Evolutionary conservation across 2,113 vertebrate genomes (phyloP).

Genomic region (Chloropsis cyanopogon): DNA sequence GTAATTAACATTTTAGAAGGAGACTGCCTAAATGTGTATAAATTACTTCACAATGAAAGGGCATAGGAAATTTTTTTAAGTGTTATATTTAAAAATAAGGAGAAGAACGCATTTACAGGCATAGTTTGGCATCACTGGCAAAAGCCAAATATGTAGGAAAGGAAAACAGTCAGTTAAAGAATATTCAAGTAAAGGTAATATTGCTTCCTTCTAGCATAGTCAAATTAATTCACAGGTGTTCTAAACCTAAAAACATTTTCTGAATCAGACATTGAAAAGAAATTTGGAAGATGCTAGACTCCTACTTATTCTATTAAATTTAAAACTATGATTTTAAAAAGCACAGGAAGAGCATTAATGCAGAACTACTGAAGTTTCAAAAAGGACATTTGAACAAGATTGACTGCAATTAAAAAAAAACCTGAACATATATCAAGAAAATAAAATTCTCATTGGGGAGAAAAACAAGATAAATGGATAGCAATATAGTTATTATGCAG

Average conservation of each 20-base stretch:
- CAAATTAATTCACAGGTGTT: not conserved
- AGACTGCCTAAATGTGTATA: not conserved
- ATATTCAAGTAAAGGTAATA: not conserved
- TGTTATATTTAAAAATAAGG: not conserved
- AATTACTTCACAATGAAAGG: not conserved
- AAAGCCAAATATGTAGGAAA: not conserved
- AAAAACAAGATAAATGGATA: not conserved
- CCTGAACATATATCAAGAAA: not conserved
- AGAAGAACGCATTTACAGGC: not conserved
- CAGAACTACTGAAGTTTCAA: not conserved
- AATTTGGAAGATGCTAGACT: not conserved
- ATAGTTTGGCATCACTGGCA: not conserved
- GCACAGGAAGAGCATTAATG: not conserved
- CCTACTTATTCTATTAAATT: not conserved
- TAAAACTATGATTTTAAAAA: not conserved
- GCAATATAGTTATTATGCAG: not conserved
- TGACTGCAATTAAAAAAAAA: not conserved
- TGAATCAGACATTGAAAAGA: not conserved
- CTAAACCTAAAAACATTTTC: not conserved
- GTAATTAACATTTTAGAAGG: not conserved
- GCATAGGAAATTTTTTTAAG: not conserved
- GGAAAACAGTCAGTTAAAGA: not conserved
- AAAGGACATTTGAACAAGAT: not conserved
- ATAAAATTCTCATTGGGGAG: not conserved
- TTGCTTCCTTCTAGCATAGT: not conserved